phyloP scores from a whole-genome alignment of 2,888 invertebrate species.

The Willowsia nigromaculata region DNA sequence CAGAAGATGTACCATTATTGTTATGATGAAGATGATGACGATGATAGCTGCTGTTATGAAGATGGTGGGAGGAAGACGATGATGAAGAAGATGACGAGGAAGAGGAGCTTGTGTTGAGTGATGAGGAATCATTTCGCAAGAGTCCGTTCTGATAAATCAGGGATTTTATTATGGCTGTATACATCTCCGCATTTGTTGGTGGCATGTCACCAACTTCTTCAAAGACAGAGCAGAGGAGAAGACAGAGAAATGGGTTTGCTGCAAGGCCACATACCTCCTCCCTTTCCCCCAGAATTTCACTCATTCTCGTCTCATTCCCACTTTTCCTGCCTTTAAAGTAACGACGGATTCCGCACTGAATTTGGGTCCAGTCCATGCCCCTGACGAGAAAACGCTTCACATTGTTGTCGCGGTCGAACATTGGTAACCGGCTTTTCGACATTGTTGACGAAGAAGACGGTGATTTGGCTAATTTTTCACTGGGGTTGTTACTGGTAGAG shows the following conservation, averaged over 20 bases:
- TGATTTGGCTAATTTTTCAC: constrained; percentile 77
- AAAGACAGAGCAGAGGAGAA: constrained; percentile 82
- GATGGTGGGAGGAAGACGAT: constrained; percentile 36
- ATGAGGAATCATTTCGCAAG: constrained; percentile 78
- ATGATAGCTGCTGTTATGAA: not conserved
- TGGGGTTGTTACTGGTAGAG: constrained; percentile 75
- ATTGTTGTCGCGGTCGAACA: constrained; percentile 35
- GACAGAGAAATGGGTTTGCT: constrained; percentile 83
- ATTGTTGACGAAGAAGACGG: constrained; percentile 25
- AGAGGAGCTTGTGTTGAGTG: constrained; percentile 77
- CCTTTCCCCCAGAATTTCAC: constrained; percentile 77
- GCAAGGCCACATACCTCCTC: constrained; percentile 80
- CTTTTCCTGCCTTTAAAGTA: constrained; percentile 78
- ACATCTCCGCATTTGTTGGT: constrained; percentile 81
- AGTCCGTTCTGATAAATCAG: constrained; percentile 81
- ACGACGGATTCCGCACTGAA: constrained; percentile 75
- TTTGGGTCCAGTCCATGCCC: constrained; percentile 78
- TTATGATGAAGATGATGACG: constrained; percentile 11
- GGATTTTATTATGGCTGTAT: constrained; percentile 81
- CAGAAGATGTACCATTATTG: constrained; percentile 45
- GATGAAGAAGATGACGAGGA: constrained; percentile 15
- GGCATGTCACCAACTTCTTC: constrained; percentile 81
- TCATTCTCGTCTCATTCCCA: constrained; percentile 76
- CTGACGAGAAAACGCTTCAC: constrained; percentile 73
- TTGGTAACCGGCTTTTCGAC: constrained; percentile 41